Base-by-base conservation (phyloP, 2,797 vertebrate genomes). In the Hybognathus amarus region DNA sequence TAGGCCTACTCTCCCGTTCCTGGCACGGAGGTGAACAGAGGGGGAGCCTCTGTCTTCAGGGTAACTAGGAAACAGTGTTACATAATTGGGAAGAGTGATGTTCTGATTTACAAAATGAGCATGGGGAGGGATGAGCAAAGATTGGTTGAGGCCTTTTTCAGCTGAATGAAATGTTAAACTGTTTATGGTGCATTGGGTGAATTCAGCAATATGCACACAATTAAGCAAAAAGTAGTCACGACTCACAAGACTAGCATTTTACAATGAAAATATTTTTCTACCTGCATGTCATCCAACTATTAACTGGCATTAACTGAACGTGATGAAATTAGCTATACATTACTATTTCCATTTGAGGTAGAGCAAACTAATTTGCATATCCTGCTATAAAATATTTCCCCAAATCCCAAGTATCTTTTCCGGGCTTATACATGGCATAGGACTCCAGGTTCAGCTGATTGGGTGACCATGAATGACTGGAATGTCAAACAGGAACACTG, bases 401-500 rank as follows among this genome's bases (percentile, higher is more conserved):
- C n/a, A 61, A 5, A 61, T 63, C 8, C 42, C 9, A 13, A 33
- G 42, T 17, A 30, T 2, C 17, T 30, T 64, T 3, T 50, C 42
- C 20, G 0, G 42, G 17, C 38, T 66, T 36, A 67, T 13, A 61
- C n/a, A 40, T n/a, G 67, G n/a, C n/a, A 75, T 66, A 75, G 17
- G 3, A 47, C 33, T n/a, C 15, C 27, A 50, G 22, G 79, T 36
- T 73, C 9, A 38, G 24, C n/a, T 61, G 67, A 71, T n/a, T 61
- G 36, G n/a, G 61, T 36, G 45, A 3, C 20, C 17, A 22, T 54
- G 33, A 66, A 66, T 76, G 68, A 50, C 64, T 82, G 87, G 80
- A 77, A 82, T 83, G 87, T 64, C 79, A 84, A 79, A 84, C 82
- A 79, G 82, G 79, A 82, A 73, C 22, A 12, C 11, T 11, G 54